Base-by-base conservation (phyloP, 1,140 invertebrate genomes). In the Phortica variegata region DNA sequence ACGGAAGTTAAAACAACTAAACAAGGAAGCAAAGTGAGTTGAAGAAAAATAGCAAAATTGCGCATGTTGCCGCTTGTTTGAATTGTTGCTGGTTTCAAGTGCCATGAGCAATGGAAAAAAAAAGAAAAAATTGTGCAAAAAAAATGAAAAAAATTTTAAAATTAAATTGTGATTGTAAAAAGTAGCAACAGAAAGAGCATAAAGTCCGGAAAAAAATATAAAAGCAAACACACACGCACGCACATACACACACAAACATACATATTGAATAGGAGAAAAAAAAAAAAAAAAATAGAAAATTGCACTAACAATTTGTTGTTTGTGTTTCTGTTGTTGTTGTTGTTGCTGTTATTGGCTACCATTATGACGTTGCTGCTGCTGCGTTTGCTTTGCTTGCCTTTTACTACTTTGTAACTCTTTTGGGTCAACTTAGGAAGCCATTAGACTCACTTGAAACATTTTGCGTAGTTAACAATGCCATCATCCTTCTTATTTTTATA, bases 361-460 rank as follows among this genome's bases (percentile, higher is more conserved):
- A n/a, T n/a, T n/a, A n/a, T n/a, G n/a, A n/a, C n/a, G n/a, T n/a
- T n/a, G n/a, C n/a, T n/a, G n/a, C n/a, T n/a, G n/a, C n/a, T n/a
- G n/a, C n/a, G n/a, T n/a, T n/a, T n/a, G n/a, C n/a, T n/a, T n/a
- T n/a, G n/a, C n/a, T n/a, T n/a, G n/a, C n/a, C n/a, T n/a, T n/a
- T n/a, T n/a, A n/a, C n/a, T n/a, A 54, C 52, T 56, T 56, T 61
- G 56, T 47, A 51, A 49, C 55, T 39, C 47, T 58, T 59, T 53
- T 49, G 53, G 47, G 44, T 31, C 51, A 62, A 51, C 63, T 66
- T 68, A 60, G 49, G 51, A 60, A 62, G 53, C 63, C 63, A 66
- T 68, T 68, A 60, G 60, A 66, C 56, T 60, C 62, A 68, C 59
- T 68, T 66, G 58, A 68, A 62, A 60, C 60, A 55, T 68, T 65